Evolutionary conservation across 2,888 invertebrate genomes (phyloP), one percentile per base, ranked within the genome.

Genomic region (Muscina levida): DNA sequence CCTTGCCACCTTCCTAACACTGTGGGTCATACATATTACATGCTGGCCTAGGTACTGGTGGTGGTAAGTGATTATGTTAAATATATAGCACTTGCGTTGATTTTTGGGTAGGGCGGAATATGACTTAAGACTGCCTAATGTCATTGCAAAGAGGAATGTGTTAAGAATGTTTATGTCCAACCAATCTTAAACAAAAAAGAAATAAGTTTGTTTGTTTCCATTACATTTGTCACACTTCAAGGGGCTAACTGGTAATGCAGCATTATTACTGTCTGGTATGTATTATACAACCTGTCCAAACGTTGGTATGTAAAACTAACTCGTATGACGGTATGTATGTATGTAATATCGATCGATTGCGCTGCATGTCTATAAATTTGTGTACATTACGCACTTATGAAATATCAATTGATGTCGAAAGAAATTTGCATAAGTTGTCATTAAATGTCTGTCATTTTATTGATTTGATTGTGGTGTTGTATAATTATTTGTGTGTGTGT

Each of bases 101-200:
- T 57, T 10, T 26, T 10, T 51, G 46, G 4, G 42, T 62, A 11
- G n/a, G 26, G 62, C 17, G 46, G 46, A 46, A 46, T 46, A 3
- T 17, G 48, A 48, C 24, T 3, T 15, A 8, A 1, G 22, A 39
- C 46, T 10, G 48, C 22, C 48, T 19, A 48, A 17, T 48, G 19
- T 19, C 17, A 15, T 46, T 46, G 15, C 15, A 46, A 13, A 1
- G 13, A 2, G 46, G 15, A 46, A 15, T 72, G 72, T 72, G 67
- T 37, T 37, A 76, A 77, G 77, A 81, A 74, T 80, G 68, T 62
- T 70, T 57, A 77, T 73, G n/a, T n/a, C n/a, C 66, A 77, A 59
- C 51, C n/a, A n/a, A n/a, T n/a, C n/a, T n/a, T n/a, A n/a, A n/a
- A n/a, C n/a, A n/a, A n/a, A n/a, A n/a, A n/a, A n/a, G n/a, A n/a